Evolutionary conservation across 2,113 vertebrate genomes (phyloP).

Genomic region (Greenwoodochromis staneri): DNA sequence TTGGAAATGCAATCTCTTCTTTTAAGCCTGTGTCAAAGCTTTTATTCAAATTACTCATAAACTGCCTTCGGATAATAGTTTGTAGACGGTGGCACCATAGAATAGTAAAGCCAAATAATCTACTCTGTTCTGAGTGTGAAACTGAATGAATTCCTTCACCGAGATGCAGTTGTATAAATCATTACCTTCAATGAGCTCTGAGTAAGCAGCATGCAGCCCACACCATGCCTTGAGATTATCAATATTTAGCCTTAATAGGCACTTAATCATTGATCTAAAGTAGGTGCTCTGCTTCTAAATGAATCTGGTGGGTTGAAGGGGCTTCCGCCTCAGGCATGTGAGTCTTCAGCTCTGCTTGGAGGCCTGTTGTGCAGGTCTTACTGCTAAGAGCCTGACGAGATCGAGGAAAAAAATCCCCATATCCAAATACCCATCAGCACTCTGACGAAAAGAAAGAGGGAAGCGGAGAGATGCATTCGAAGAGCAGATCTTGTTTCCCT

Average conservation of each 20-base stretch:
- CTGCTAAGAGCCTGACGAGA: neutral
- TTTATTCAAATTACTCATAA: neutral
- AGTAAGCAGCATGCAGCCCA: neutral
- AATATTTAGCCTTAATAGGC: neutral
- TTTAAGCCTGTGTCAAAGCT: neutral
- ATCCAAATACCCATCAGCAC: constrained; percentile 6
- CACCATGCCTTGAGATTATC: neutral
- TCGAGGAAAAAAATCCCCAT: neutral
- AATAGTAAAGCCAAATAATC: neutral
- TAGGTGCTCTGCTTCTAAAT: neutral
- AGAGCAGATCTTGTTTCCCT: neutral
- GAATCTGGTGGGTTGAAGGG: neutral
- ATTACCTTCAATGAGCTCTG: neutral
- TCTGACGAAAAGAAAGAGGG: neutral
- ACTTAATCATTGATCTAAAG: neutral
- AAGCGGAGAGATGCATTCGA: neutral
- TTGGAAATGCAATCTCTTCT: neutral
- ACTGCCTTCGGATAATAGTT: neutral
- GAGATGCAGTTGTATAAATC: neutral
- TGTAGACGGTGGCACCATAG: neutral
- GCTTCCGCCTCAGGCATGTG: neutral
- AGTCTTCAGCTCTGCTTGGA: neutral
- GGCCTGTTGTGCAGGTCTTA: neutral
- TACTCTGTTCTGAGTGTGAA: neutral
- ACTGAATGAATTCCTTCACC: neutral